phyloP scores from a whole-genome alignment of 2,888 invertebrate genomes.

The Rhagonycha lutea region DNA sequence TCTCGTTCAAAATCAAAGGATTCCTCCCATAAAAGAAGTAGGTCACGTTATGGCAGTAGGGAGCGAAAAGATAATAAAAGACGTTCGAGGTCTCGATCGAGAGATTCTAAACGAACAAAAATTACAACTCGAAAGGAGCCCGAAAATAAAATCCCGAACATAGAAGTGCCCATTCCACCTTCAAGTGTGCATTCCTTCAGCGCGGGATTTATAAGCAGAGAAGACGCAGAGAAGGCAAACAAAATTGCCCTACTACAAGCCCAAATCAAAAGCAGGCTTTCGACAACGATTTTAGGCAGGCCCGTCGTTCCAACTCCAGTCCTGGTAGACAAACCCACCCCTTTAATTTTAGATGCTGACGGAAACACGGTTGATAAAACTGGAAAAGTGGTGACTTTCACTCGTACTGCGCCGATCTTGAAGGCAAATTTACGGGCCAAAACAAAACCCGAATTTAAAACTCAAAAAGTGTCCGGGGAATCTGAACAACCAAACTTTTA shows the following conservation, averaged over 20 bases:
- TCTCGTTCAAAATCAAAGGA: neutral
- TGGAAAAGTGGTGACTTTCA: too few relatives aligned
- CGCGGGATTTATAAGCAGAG: too few relatives aligned
- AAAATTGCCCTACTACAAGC: too few relatives aligned
- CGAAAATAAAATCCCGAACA: too few relatives aligned
- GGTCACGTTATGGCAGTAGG: neutral
- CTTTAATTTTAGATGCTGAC: slow-evolving; percentile 89
- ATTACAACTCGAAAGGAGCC: too few relatives aligned
- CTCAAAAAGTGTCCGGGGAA: slow-evolving; percentile 62
- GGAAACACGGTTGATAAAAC: slow-evolving; percentile 91
- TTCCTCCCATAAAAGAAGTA: neutral
- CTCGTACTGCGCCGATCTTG: slow-evolving; percentile 90
- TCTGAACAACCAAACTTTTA: slow-evolving; percentile 64
- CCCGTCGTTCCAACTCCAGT: too few relatives aligned
- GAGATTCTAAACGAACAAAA: neutral
- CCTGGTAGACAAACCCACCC: slow-evolving; percentile 73
- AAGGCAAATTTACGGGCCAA: slow-evolving; percentile 93
- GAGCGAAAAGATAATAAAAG: neutral
- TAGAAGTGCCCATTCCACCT: too few relatives aligned
- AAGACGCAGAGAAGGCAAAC: too few relatives aligned
- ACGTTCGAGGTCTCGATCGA: too few relatives aligned
- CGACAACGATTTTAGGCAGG: slow-evolving; percentile 63
- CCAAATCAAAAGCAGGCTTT: slow-evolving; percentile 86
- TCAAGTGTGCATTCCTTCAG: too few relatives aligned
- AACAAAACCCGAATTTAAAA: too few relatives aligned